Evolutionary conservation across 2,888 invertebrate species (phyloP), one percentile per base, ranked within the genome.

Genomic region (Agrochola macilenta): DNA sequence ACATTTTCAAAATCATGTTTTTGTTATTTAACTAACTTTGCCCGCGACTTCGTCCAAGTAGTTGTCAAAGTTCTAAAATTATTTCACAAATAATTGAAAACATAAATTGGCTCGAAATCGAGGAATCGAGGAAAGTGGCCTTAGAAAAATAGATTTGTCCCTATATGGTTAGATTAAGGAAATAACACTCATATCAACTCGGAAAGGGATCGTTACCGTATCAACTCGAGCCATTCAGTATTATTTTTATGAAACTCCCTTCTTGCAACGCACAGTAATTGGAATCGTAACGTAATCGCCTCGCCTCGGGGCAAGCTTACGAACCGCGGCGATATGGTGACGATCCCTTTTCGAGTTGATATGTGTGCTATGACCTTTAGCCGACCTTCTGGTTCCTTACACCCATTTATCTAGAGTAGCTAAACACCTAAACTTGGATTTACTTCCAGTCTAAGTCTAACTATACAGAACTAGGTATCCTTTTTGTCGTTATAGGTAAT

Each of bases 1-100:
- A 90, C 89, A 90, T 92, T 90, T 90, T 89, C 83, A 84, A 79
- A 81, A 74, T 23, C 35, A 23, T 82, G 76, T 71, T 88, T 88
- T 91, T 81, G 66, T 83, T 88, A 81, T 65, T 79, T 72, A 14
- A 7, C 20, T 23, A 14, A 7, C 14, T 20, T 54, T 57, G 23
- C 2, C 1, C 26, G 2, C 12, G 30, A 23, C 9, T 79, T 26
- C 11, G 4, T 3, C 0, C 11, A 73, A 23, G 26, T 30, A 26
- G 11, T 14, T 39, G 4, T 35, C 5, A 20, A 20, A 39, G 11
- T 7, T n/a, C 20, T 23, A 14, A 60, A 60, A 39, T 8, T 26
- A 60, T 60, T 23, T 20, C 23, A 35, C 12, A 26, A 39, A 49
- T 43, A 43, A 52, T 20, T 1, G 52, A 52, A 20, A 52, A 52